Evolutionary conservation across 1,140 invertebrate species (phyloP).

Genomic region (Bombus sibiricus): DNA sequence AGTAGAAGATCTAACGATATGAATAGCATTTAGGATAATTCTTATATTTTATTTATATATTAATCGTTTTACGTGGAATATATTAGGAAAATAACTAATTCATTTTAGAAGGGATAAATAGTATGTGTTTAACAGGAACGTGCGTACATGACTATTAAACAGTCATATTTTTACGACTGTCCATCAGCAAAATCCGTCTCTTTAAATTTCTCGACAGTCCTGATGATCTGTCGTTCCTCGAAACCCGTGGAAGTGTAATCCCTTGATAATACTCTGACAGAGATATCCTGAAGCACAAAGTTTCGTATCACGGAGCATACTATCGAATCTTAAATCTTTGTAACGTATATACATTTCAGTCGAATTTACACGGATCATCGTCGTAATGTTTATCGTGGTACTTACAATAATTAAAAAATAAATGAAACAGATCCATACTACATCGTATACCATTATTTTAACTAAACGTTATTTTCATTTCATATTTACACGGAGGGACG

Average conservation of each 20-base stretch:
- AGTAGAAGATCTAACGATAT: not conserved
- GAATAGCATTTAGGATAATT: not conserved
- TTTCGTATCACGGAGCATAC: not conserved
- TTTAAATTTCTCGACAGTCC: constrained; percentile 10
- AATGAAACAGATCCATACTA: not conserved
- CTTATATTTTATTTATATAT: not conserved
- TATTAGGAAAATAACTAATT: not conserved
- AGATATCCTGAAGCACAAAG: constrained; percentile 8
- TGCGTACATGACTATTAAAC: not conserved
- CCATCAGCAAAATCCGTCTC: not conserved
- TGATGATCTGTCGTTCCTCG: constrained; percentile 6
- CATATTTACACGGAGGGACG: too few species aligned
- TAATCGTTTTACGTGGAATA: not conserved
- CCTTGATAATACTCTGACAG: constrained; percentile 41
- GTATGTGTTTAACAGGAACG: not conserved
- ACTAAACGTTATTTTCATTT: too few species aligned
- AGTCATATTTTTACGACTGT: not conserved
- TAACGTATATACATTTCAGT: not conserved
- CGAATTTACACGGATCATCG: not conserved
- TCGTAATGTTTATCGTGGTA: not conserved
- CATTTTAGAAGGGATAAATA: not conserved
- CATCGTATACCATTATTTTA: too few species aligned
- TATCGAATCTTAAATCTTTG: not conserved
- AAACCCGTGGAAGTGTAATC: constrained; percentile 30
- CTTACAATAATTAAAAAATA: not conserved